Base-by-base conservation (phyloP, 1,140 invertebrate genomes). In the Himalopsyche phryganea region DNA sequence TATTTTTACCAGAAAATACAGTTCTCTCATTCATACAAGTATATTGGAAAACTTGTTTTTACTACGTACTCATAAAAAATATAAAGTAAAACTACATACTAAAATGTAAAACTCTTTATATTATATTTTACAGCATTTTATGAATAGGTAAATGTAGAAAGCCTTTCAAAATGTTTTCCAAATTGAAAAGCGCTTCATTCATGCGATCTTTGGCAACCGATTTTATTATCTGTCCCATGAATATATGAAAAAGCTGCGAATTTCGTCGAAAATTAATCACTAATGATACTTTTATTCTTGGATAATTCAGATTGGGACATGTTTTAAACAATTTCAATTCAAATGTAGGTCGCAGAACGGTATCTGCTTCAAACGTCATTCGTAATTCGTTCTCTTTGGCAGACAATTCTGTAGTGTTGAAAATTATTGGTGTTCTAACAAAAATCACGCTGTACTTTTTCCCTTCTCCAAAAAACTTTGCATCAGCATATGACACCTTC, bases 371-470 rank as follows among this genome's bases (percentile, higher is more conserved):
- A 0, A 56, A 23, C 10, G 6, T 35, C 11, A 56, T 42, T 40
- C 20, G 19, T 14, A 48, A 7, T 40, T 48, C 45, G 14, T 23
- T 33, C 11, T n/a, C 45, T 13, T 48, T 15, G 13, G 45, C 32
- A 32, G 35, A 40, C 38, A 49, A 48, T 9, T 48, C 15, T n/a
- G 33, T 56, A 5, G 46, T 56, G 33, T 56, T 45, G 13, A 56
- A 56, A 19, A 56, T 28, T 15, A 56, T 56, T 48, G 53, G 45
- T 6, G 33, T 23, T 15, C 33, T 13, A 1, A 48, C 20, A 23
- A 56, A 56, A n/a, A 41, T n/a, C 3, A 56, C 53, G 11, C n/a
- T 56, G 13, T 56, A 56, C 23, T 41, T 56, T 48, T 56, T 56
- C 10, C 53, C 53, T 6, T 28, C 20, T 18, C 53, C 53, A 2